These are phyloP conservation scores for Stegastes partitus DNA, from an alignment of 2,113 vertebrate species.

Conservation along the genomic window DNA sequence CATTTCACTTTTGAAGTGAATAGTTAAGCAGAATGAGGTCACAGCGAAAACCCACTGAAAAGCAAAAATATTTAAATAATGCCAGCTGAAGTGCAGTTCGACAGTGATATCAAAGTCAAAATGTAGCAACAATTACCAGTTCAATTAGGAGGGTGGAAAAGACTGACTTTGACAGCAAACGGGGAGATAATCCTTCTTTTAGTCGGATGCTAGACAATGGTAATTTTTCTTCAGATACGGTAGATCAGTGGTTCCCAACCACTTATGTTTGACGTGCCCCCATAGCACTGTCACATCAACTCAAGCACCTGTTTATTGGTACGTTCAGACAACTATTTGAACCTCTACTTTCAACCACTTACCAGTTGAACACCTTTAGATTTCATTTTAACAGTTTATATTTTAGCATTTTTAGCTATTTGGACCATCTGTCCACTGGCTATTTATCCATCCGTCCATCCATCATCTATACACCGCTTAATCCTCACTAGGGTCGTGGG, in stretches of 20 bases:
- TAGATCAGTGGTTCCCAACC: not conserved
- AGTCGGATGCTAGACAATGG: constrained; percentile 11
- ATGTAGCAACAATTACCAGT: not conserved
- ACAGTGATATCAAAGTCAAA: constrained; percentile 32
- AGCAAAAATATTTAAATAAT: constrained; percentile 36
- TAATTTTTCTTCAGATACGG: not conserved
- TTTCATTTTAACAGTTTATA: too few relatives aligned
- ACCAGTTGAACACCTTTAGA: too few relatives aligned
- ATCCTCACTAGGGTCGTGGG: too few relatives aligned
- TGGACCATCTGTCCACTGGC: too few relatives aligned
- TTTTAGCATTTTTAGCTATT: too few relatives aligned
- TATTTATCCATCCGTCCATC: too few relatives aligned
- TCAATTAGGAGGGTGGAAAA: constrained; percentile 22
- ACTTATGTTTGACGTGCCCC: constrained; percentile 1
- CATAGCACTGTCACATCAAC: not conserved
- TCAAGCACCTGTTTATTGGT: not conserved
- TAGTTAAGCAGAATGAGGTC: constrained; percentile 56
- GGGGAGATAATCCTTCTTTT: constrained; percentile 18
- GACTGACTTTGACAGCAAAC: constrained; percentile 25
- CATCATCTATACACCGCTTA: too few relatives aligned
- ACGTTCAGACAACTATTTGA: not conserved
- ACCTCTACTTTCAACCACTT: too few relatives aligned
- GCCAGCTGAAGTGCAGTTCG: constrained; percentile 21
- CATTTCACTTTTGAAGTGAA: constrained; percentile 41
- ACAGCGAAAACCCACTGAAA: constrained; percentile 43